These are phyloP conservation scores for Notolabrus celidotus DNA, from an alignment of 2,797 vertebrate species.

Conservation along the genomic window DNA sequence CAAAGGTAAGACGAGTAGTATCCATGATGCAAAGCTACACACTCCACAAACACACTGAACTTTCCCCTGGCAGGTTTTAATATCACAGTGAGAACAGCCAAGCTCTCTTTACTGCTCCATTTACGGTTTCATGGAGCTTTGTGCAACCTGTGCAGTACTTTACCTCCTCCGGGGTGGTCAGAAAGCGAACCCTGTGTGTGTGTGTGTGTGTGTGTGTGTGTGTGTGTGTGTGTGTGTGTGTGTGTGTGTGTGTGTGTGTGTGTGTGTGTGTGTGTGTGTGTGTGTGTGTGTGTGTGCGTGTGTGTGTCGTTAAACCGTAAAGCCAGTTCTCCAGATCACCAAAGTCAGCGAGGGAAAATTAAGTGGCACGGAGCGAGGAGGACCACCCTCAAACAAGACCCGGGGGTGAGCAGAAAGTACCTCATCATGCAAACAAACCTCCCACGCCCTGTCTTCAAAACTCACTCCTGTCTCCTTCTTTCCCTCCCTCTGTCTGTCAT, in stretches of 20 bases:
- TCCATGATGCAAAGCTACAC: neutral
- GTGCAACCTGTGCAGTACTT: conserved; percentile 41
- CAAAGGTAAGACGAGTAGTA: neutral
- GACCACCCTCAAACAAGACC: conserved; percentile 76
- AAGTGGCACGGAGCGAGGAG: conserved; percentile 40
- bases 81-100: conserved; percentile 7
- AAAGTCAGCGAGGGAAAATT: conserved; percentile 34
- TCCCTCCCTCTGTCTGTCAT: conserved; percentile 2
- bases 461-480: conserved; percentile 13
- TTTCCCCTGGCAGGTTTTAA: conserved; percentile 30
- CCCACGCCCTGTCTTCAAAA: conserved; percentile 23
- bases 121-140: conserved; percentile 42
- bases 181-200: conserved; percentile 9
- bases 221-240: conserved; percentile 14
- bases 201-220: conserved; percentile 21
- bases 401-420: conserved; percentile 41
- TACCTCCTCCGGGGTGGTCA: conserved; percentile 57
- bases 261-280: conserved; percentile 15
- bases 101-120: conserved; percentile 44
- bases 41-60: neutral
- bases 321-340: conserved; percentile 41
- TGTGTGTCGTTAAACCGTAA: conserved; percentile 40
- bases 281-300: conserved; percentile 17
- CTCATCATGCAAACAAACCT: conserved; percentile 57
- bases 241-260: conserved; percentile 22